Base-by-base conservation (phyloP, 2,113 vertebrate genomes). In the Microtus ochrogaster region DNA sequence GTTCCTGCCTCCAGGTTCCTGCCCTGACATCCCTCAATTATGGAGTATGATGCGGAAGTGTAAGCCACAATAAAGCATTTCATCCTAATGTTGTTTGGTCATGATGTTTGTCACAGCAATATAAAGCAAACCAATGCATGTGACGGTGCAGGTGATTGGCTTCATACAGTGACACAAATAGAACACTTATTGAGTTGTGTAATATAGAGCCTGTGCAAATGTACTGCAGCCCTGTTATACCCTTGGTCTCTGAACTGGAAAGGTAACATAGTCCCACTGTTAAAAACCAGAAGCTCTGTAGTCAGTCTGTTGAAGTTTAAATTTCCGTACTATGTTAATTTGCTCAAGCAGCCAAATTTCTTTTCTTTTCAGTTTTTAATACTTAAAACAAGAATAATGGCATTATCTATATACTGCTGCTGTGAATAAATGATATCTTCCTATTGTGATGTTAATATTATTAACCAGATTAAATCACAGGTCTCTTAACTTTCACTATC, bases 391-490 rank as follows among this genome's bases (percentile, higher is more conserved):
- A 26, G 3, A 6, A 90, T 88, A 89, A 86, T 78, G 61, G 4
- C 26, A 92, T 61, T 84, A 94, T 14, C 21, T 87, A 70, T 1
- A 36, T 21, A 70, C 30, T 9, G 0, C 74, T 94, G 2, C 58
- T 92, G 4, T 76, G 63, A 79, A 61, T 55, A 74, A 88, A 68
- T 26, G 16, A 7, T 90, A 74, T 33, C 33, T 30, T 89, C 26
- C 87, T 68, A 26, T 66, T 49, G 5, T 91, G 39, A 22, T 86
- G 33, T 72, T 88, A 30, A 81, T 28, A 65, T 72, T 92, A 92
- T 76, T 84, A 94, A 65, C 65, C 36, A 96, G 10, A 95, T 47
- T 91, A 90, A 95, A 93, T 73, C 26, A 65, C 7, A 88, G 7
- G 39, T 73, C 47, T 86, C 26, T 70, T 63, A 91, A 39, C 10